phyloP scores from a whole-genome alignment of 2,113 vertebrate species.

The Chaetura pelagica region DNA sequence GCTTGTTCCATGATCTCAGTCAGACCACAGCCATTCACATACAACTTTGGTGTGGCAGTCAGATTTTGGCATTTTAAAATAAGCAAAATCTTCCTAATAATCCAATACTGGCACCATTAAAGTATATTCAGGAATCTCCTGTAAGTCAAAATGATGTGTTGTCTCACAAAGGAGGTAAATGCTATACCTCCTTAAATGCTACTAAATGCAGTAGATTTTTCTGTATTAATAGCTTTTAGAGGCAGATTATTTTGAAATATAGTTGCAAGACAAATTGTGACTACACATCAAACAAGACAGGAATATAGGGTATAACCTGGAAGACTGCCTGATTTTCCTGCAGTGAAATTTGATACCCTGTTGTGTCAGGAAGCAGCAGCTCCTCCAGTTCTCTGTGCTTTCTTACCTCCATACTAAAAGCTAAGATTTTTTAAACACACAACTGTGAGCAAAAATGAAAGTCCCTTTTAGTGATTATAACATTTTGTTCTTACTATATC shows the following conservation, averaged over 20 bases:
- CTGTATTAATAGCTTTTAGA: not conserved
- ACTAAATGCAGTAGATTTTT: not conserved
- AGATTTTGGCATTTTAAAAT: not conserved
- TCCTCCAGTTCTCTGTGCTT: not conserved
- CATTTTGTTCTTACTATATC: not conserved
- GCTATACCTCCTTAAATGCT: not conserved
- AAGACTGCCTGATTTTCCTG: not conserved
- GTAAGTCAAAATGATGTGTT: not conserved
- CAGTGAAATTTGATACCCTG: not conserved
- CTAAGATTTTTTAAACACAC: not conserved
- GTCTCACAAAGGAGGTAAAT: not conserved
- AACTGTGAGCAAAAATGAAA: not conserved
- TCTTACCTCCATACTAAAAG: not conserved
- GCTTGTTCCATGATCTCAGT: not conserved
- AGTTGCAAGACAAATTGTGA: not conserved
- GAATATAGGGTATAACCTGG: not conserved
- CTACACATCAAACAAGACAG: not conserved
- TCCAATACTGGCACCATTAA: not conserved
- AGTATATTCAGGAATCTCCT: not conserved
- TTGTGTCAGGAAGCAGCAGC: not conserved
- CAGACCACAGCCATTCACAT: not conserved
- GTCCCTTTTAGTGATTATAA: accelerated
- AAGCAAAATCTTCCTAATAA: not conserved
- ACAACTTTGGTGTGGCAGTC: not conserved
- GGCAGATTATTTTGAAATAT: not conserved